Evolutionary conservation across 2,113 vertebrate genomes (phyloP).

Genomic region (Pseudopodoces humilis): DNA sequence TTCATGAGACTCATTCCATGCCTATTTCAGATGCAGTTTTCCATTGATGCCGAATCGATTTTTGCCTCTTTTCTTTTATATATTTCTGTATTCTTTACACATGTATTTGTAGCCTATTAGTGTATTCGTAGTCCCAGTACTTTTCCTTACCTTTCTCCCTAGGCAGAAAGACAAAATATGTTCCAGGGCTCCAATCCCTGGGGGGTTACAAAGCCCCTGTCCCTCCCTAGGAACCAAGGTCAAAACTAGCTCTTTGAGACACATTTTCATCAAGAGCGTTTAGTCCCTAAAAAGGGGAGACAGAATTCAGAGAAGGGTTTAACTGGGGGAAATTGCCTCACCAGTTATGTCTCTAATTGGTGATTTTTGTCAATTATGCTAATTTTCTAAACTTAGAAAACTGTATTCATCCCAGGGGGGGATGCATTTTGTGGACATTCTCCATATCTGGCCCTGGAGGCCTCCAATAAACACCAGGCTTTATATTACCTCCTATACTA

Average conservation of each 20-base stretch:
- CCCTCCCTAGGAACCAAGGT: background rate
- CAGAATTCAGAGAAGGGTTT: background rate
- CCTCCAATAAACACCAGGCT: background rate
- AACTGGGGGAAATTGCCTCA: background rate
- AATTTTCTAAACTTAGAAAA: background rate
- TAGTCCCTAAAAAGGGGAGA: background rate
- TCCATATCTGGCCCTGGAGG: background rate
- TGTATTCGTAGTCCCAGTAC: background rate
- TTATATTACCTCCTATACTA: background rate
- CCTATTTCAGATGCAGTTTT: background rate
- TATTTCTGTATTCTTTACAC: background rate
- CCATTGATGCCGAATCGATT: background rate
- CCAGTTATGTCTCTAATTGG: background rate
- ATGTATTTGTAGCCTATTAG: background rate
- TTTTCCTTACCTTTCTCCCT: background rate
- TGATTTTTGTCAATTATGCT: background rate
- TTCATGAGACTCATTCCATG: background rate
- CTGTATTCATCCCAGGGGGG: accelerated
- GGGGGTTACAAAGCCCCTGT: background rate
- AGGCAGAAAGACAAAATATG: background rate
- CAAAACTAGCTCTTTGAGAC: background rate
- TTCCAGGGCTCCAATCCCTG: background rate
- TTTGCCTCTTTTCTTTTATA: background rate
- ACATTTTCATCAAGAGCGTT: background rate
- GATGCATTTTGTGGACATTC: background rate